Conservation (phyloP, 2,797 vertebrate genomes). For the Myiothlypis chrysogaster region DNA sequence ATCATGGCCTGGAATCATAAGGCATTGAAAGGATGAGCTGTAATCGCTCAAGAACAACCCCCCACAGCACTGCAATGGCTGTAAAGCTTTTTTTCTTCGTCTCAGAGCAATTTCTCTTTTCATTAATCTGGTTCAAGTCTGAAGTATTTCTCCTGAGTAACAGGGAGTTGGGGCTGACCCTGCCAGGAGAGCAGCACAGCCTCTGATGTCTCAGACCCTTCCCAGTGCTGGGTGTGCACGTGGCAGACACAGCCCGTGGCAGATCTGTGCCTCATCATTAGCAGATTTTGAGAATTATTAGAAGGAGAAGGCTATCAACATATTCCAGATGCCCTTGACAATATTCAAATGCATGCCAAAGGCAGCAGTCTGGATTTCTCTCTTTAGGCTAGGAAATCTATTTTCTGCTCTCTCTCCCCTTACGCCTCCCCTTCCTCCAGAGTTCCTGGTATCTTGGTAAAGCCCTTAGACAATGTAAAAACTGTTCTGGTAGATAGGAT, state of each 20-base stretch:
- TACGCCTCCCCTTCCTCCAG: neutral
- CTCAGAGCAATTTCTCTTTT: slow-evolving; percentile 26
- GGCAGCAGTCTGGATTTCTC: slow-evolving; percentile 27
- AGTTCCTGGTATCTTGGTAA: neutral
- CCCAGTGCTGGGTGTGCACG: accelerated
- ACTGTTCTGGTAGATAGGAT: neutral
- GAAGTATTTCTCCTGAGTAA: slow-evolving; percentile 17
- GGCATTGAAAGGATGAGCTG: neutral
- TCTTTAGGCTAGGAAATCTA: slow-evolving; percentile 37
- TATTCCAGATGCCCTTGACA: slow-evolving; percentile 40
- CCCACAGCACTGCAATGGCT: neutral
- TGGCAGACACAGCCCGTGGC: neutral
- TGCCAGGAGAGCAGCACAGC: neutral
- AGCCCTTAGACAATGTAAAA: neutral
- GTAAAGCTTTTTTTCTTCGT: neutral
- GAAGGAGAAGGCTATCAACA: neutral
- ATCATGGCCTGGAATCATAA: slow-evolving; percentile 37
- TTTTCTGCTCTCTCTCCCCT: slow-evolving; percentile 29
- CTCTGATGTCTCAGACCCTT: neutral
- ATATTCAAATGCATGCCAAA: slow-evolving; percentile 9
- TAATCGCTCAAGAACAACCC: neutral
- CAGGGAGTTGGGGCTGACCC: neutral
- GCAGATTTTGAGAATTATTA: neutral
- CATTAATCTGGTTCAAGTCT: neutral
- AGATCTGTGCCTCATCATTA: neutral